These are phyloP conservation scores for Drosophila hamatofila DNA, from an alignment of 2,888 invertebrate species.

Conservation along the genomic window DNA sequence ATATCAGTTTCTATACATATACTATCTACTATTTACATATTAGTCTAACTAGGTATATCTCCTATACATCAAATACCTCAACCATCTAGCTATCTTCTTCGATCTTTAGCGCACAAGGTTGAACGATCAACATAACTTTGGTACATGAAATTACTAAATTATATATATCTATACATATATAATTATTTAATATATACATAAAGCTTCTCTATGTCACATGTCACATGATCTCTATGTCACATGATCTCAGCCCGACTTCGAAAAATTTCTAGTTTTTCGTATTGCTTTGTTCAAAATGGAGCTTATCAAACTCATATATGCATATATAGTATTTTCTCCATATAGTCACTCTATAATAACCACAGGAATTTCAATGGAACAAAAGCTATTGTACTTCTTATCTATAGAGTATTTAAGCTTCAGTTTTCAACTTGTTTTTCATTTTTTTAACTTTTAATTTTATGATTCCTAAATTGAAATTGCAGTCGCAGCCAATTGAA, in stretches of 20 bases:
- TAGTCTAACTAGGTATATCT: no score
- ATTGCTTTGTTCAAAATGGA: not conserved
- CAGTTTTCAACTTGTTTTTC: slow-evolving; percentile 5
- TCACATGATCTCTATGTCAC: no score
- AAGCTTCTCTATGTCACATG: no score
- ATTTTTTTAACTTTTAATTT: slow-evolving; percentile 20
- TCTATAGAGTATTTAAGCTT: slow-evolving; percentile 20
- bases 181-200: no score
- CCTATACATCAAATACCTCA: no score
- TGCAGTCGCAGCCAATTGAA: slow-evolving; percentile 74
- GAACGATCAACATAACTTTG: no score
- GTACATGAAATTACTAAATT: no score
- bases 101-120: no score
- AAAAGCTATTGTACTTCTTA: not conserved
- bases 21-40: no score
- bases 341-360: not conserved
- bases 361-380: not conserved
- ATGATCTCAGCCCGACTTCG: not conserved
- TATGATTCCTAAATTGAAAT: slow-evolving; percentile 69
- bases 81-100: no score
- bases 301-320: not conserved
- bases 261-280: not conserved
- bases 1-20: no score
- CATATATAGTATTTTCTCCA: not conserved
- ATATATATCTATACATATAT: not conserved